These are phyloP conservation scores for Aplochiton taeniatus DNA, from an alignment of 2,797 vertebrate species.

Conservation along the genomic window DNA sequence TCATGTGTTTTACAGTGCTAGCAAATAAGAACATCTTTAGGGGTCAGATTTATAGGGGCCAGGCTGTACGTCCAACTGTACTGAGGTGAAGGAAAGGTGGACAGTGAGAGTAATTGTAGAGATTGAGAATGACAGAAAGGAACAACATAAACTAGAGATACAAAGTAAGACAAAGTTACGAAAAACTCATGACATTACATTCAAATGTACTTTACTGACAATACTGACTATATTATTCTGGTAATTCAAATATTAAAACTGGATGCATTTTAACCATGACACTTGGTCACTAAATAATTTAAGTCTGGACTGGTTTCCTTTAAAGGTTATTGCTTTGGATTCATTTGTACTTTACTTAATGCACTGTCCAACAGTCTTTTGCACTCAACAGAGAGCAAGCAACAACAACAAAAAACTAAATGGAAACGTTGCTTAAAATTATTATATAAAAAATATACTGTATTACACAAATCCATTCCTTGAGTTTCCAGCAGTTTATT, in stretches of 20 bases:
- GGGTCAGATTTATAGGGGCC: conserved; percentile 26
- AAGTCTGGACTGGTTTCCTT: too few relatives aligned
- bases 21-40: conserved; percentile 30
- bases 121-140: background rate
- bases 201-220: too few relatives aligned
- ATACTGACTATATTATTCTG: too few relatives aligned
- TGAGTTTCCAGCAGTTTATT: conserved; percentile 13
- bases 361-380: background rate
- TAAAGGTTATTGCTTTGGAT: too few relatives aligned
- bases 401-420: background rate
- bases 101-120: background rate
- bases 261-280: too few relatives aligned
- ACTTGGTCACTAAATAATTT: too few relatives aligned
- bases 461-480: conserved; percentile 11
- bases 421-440: background rate
- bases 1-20: conserved; percentile 30
- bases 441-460: conserved; percentile 9
- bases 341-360: background rate
- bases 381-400: background rate
- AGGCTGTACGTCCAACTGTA: conserved; percentile 24
- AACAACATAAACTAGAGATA: background rate
- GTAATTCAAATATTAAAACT: too few relatives aligned
- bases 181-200: too few relatives aligned
- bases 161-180: background rate
- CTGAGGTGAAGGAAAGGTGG: conserved; percentile 1